Conservation (phyloP, 2,113 vertebrate genomes). For the Nanorana parkeri region DNA sequence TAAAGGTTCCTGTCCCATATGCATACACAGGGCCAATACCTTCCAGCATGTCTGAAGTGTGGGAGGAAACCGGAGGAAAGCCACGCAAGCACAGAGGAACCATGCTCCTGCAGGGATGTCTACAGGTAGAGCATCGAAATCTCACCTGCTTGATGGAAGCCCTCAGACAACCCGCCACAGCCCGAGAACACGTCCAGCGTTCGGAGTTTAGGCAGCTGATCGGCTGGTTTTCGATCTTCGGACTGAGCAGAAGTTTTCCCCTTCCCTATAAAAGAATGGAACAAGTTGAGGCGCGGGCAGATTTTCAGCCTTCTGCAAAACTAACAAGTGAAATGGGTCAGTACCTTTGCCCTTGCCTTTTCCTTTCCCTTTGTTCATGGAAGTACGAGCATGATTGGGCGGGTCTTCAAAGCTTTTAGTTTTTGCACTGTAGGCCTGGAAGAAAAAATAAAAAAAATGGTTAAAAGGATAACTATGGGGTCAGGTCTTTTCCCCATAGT, state of each 20-base stretch:
- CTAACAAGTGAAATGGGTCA: not conserved
- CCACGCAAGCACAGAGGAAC: too few species aligned
- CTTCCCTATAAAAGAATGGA: conserved; percentile 74
- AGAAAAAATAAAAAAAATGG: too few species aligned
- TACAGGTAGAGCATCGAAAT: too few species aligned
- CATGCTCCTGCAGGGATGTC: too few species aligned
- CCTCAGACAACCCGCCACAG: conserved; percentile 93
- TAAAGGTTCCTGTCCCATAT: too few species aligned
- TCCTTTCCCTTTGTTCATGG: conserved; percentile 88
- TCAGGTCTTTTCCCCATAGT: too few species aligned
- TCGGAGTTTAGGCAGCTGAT: conserved; percentile 79
- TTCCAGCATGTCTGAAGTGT: too few species aligned
- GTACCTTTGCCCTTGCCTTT: conserved; percentile 96
- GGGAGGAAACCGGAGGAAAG: too few species aligned
- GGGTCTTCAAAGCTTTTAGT: conserved; percentile 93
- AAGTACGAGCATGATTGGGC: conserved; percentile 90
- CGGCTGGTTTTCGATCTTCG: conserved; percentile 71
- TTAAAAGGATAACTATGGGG: too few species aligned
- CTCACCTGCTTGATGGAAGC: conserved; percentile 94
- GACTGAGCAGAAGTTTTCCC: conserved; percentile 74
- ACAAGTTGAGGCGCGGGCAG: too few species aligned
- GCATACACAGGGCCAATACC: too few species aligned
- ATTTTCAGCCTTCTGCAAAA: too few species aligned
- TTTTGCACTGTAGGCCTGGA: conserved; percentile 91
- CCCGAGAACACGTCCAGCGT: conserved; percentile 95